Evolutionary conservation across 2,797 vertebrate genomes (phyloP).

Genomic region (Manis crassicaudata): DNA sequence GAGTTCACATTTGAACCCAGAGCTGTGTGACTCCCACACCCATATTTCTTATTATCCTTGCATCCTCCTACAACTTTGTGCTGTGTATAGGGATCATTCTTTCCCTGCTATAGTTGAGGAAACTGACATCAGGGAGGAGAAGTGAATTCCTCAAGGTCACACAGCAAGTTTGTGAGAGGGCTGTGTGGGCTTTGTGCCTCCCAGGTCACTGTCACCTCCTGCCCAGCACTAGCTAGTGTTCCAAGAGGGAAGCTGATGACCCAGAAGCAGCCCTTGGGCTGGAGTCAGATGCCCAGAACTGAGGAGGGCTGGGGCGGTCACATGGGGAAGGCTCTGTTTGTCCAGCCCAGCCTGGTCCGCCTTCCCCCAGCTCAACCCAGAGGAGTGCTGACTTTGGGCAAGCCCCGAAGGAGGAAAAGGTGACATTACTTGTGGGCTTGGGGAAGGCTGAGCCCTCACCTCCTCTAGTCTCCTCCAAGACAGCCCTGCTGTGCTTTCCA

Average conservation of each 20-base stretch:
- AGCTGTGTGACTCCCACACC: background rate
- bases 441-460: background rate
- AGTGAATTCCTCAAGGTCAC: background rate
- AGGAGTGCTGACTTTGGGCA: slow-evolving; percentile 45
- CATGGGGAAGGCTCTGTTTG: background rate
- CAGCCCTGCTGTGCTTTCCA: background rate
- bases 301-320: background rate
- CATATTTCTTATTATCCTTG: background rate
- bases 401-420: background rate
- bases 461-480: background rate
- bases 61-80: background rate
- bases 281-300: background rate
- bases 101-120: background rate
- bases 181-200: background rate
- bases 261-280: background rate
- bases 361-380: background rate
- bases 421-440: background rate
- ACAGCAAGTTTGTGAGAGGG: background rate
- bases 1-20: background rate
- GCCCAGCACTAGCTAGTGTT: background rate
- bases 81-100: background rate
- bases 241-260: background rate
- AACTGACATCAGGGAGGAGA: background rate
- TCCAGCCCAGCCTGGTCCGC: background rate
- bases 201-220: background rate